These are phyloP conservation scores for Amblyjoppa fuscipennis DNA, from an alignment of 2,888 invertebrate genomes.

Conservation along the genomic window DNA sequence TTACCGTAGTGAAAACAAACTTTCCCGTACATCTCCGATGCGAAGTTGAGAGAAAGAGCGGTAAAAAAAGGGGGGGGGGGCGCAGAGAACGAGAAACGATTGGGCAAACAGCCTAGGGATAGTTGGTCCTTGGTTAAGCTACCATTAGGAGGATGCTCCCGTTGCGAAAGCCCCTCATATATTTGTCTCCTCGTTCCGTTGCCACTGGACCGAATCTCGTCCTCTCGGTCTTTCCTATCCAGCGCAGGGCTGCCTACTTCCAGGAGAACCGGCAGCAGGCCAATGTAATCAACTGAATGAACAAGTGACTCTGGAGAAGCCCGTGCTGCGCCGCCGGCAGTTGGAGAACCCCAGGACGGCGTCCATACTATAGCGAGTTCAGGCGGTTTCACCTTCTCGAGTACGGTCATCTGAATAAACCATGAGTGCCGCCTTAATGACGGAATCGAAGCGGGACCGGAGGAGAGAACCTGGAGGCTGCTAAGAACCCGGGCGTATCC, in stretches of 20 bases:
- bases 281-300: slow-evolving; percentile 82
- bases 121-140: slow-evolving; percentile 60
- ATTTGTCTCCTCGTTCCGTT: slow-evolving; percentile 36
- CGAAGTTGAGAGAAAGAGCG: slow-evolving; percentile 15
- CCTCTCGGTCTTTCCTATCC: slow-evolving; percentile 39
- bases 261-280: slow-evolving; percentile 57
- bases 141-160: slow-evolving; percentile 44
- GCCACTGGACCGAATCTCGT: slow-evolving; percentile 36
- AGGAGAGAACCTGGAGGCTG: slow-evolving; percentile 35
- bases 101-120: slow-evolving; percentile 62
- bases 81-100: slow-evolving; percentile 50
- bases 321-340: slow-evolving; percentile 71
- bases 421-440: slow-evolving; percentile 81
- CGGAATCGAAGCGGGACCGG: slow-evolving; percentile 75
- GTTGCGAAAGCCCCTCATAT: slow-evolving; percentile 24
- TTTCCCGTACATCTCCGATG: slow-evolving; percentile 33
- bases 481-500: slow-evolving; percentile 17
- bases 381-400: slow-evolving; percentile 68
- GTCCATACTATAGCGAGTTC: neutral
- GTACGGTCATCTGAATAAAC: slow-evolving; percentile 81
- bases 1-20: slow-evolving; percentile 37
- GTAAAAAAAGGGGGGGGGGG: neutral
- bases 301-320: slow-evolving; percentile 79
- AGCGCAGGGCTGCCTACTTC: slow-evolving; percentile 60
- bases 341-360: slow-evolving; percentile 61